A percentile compares a stretch with the other conserved stretches of the same genome.
Evolutionary conservation across 2,113 vertebrate genomes (phyloP).

Genomic region (Syngnathus floridae): DNA sequence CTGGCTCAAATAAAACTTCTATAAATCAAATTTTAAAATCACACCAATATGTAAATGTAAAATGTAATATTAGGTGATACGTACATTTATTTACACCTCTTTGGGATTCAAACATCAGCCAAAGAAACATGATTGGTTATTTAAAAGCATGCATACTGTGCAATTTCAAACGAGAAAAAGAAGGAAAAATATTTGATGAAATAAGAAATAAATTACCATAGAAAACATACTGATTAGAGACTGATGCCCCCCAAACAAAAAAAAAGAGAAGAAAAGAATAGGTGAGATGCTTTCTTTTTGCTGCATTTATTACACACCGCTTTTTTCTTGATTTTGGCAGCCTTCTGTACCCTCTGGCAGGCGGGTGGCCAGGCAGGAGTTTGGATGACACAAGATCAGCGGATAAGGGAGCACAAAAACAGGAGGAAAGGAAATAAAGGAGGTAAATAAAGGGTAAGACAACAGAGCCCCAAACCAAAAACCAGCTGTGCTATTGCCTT

Average conservation of each 20-base stretch:
- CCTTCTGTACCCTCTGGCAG: constrained; percentile 98
- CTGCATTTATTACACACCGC: constrained; percentile 86
- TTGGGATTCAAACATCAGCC: not conserved
- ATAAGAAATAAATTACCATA: constrained; percentile 15
- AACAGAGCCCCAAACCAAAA: constrained; percentile 50
- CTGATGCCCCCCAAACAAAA: constrained; percentile 13
- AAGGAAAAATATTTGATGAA: not conserved
- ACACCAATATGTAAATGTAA: not conserved
- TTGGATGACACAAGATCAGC: constrained; percentile 67
- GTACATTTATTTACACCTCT: not conserved
- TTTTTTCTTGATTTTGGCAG: constrained; percentile 99
- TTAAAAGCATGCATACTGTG: constrained; percentile 5
- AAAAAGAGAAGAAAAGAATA: constrained; percentile 31
- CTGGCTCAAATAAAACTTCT: not conserved
- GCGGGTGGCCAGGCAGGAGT: constrained; percentile 47
- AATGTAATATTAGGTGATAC: not conserved
- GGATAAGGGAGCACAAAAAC: constrained; percentile 71
- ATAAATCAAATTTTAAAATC: not conserved
- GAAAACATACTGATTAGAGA: not conserved
- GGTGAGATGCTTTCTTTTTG: constrained; percentile 47
- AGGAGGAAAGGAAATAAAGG: constrained; percentile 57
- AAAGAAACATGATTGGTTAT: not conserved
- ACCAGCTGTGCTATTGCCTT: constrained; percentile 33
- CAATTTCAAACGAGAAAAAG: not conserved
- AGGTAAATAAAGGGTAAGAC: constrained; percentile 63